Evolutionary conservation across 2,113 vertebrate genomes (phyloP).

Genomic region (Odocoileus virginianus): DNA sequence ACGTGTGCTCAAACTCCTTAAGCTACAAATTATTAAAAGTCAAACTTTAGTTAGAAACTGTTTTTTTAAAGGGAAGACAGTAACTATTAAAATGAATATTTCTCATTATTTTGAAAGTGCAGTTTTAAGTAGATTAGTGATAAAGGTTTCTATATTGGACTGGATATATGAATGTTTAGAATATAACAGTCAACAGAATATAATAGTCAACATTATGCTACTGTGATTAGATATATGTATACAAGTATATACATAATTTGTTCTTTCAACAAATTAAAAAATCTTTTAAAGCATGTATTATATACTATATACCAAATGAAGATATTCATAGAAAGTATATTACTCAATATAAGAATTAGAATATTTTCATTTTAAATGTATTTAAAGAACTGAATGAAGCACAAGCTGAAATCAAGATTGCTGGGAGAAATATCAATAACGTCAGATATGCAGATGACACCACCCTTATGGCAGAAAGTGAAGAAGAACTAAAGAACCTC

Average conservation of each 20-base stretch:
- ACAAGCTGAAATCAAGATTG: background rate
- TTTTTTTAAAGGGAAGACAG: background rate
- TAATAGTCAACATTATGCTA: background rate
- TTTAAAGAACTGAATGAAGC: background rate
- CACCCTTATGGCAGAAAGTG: background rate
- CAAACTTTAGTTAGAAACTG: background rate
- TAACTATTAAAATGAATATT: background rate
- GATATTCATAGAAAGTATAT: background rate
- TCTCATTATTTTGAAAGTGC: background rate
- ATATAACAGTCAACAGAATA: background rate
- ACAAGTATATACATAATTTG: background rate
- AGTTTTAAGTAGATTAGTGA: background rate
- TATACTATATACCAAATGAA: background rate
- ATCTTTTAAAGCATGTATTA: background rate
- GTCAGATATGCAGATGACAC: background rate
- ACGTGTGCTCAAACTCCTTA: background rate
- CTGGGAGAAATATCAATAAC: background rate
- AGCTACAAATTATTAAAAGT: background rate
- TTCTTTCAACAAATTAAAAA: background rate
- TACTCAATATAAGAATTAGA: background rate
- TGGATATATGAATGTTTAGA: background rate
- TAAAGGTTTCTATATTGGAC: background rate
- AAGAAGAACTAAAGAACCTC: background rate
- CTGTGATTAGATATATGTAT: background rate
- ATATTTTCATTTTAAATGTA: constrained; percentile 44